Conservation (phyloP, 2,797 vertebrate species). For the Cirrhinus mrigala region DNA sequence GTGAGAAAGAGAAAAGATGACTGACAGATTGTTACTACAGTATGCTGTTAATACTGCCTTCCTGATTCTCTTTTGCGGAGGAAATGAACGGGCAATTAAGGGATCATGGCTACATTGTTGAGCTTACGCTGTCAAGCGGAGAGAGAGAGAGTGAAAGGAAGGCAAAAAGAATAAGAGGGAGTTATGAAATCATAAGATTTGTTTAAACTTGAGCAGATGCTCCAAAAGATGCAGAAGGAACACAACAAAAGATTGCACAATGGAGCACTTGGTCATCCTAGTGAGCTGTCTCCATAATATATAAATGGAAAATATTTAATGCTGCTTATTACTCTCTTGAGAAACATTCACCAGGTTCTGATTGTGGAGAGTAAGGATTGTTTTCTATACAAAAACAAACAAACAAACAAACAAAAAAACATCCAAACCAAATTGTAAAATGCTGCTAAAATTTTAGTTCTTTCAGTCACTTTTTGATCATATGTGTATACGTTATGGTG, state of each 20-base stretch:
- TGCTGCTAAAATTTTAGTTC: no score
- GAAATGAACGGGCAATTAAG: slow-evolving; percentile 73
- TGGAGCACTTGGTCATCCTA: background rate
- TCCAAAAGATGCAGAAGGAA: background rate
- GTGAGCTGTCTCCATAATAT: background rate
- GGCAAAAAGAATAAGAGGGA: background rate
- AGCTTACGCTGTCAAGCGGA: background rate
- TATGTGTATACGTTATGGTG: background rate
- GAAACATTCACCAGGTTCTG: background rate
- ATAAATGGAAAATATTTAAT: background rate
- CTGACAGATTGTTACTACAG: slow-evolving; percentile 76
- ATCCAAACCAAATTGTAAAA: background rate
- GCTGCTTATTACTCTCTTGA: background rate
- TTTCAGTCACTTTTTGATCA: background rate
- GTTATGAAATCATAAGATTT: background rate
- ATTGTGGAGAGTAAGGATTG: background rate
- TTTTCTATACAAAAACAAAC: no score
- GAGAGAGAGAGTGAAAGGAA: background rate
- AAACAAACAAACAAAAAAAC: no score
- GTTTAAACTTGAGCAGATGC: background rate
- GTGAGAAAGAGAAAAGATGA: slow-evolving; percentile 65
- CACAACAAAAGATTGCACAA: background rate
- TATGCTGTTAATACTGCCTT: slow-evolving; percentile 76
- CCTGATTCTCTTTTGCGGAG: slow-evolving; percentile 70
- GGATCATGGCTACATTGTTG: slow-evolving; percentile 42